A percentile compares a stretch with the other conserved stretches of the same genome.
Evolutionary conservation across 2,797 vertebrate genomes (phyloP).

Genomic region (Podargus strigoides): DNA sequence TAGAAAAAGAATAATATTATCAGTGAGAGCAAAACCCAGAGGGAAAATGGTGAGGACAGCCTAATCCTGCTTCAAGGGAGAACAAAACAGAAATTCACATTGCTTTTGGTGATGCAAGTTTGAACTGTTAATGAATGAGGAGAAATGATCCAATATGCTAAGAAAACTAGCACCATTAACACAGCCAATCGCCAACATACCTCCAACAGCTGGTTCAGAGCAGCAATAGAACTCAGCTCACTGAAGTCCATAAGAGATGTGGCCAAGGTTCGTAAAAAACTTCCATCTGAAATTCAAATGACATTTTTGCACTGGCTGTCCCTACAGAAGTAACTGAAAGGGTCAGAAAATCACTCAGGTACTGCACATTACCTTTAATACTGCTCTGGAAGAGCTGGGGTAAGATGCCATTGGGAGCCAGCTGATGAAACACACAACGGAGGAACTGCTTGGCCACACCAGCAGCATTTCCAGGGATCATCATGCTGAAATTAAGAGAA

Average conservation of each 20-base stretch:
- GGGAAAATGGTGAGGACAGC: background rate
- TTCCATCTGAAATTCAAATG: constrained; percentile 83
- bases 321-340: background rate
- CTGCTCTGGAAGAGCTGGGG: constrained; percentile 98
- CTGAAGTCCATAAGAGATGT: constrained; percentile 94
- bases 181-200: constrained; percentile 66
- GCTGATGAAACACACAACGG: constrained; percentile 94
- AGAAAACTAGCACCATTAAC: background rate
- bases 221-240: constrained; percentile 93
- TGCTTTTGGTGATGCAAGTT: background rate
- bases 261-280: constrained; percentile 92
- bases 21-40: background rate
- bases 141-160: background rate
- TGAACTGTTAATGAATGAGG: background rate
- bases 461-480: constrained; percentile 96
- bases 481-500: constrained; percentile 79
- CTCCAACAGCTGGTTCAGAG: constrained; percentile 96
- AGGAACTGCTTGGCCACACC: constrained; percentile 99
- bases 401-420: constrained; percentile 96
- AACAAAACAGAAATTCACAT: background rate
- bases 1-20: background rate
- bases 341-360: background rate
- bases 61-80: background rate
- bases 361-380: constrained; percentile 86
- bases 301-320: background rate